Evolutionary conservation across 2,113 vertebrate genomes (phyloP), one percentile per base, ranked within the genome.

Genomic region (Calyptomena viridis): DNA sequence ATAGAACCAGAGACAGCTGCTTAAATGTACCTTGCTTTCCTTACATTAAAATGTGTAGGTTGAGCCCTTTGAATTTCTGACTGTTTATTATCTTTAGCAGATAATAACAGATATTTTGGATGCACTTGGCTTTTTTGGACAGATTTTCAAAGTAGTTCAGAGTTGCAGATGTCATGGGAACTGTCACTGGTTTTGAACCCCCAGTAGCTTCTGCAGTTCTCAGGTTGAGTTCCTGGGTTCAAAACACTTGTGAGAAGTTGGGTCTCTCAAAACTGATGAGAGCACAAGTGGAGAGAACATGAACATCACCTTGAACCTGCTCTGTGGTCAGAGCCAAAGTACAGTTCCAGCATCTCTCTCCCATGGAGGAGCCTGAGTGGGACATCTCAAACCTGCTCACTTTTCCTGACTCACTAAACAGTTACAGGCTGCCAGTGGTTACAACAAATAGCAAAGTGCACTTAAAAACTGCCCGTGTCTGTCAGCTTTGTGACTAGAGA

Each of bases 311-410:
- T 37, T 39, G 40, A 55, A 39, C 17, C 25, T 46, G 37, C 33
- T 12, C 0, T 69, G 72, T 27, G 35, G 22, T 11, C 55, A 62
- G 17, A 71, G 40, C 49, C 46, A 37, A 73, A 40, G 24, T 35
- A 5, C 46, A 31, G 35, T 35, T 37, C 46, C 59, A 31, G 22
- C 28, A 14, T 10, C 55, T 42, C 12, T 14, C 10, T 6, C 49
- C 14, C 6, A 0, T 31, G 31, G 33, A 67, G 19, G 16, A 14
- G 22, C 47, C 15, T 9, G 50, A 53, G 40, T 0, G 0, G 27
- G 12, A 6, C 47, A 33, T 35, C 68, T 50, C 69, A 21, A 12
- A 33, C 7, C 64, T 53, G 37, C 55, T 64, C 30, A 2, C 39
- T 47, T 31, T 11, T n/a, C 42, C 23, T 2, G 2, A 21, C 52